Evolutionary conservation across 2,113 vertebrate genomes (phyloP), one percentile per base, ranked within the genome.

Genomic region (Rhizomys pruinosus): DNA sequence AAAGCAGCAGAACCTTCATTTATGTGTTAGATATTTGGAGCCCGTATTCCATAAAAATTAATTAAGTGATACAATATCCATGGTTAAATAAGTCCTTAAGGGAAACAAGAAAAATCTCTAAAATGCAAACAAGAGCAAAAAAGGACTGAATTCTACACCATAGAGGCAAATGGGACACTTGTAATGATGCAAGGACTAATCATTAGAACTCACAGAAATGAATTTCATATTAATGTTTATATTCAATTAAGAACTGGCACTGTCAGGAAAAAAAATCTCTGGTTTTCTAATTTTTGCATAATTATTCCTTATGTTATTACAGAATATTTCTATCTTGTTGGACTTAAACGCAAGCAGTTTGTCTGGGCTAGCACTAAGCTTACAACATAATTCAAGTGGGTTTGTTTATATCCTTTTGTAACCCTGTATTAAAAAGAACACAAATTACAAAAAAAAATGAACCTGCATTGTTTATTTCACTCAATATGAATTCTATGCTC

Each of bases 1-100:
- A 44, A 79, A 88, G 27, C 15, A 8, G 76, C 19, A 32, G 78
- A 23, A 15, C 10, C 39, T 37, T 59, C 69, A 22, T 69, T 19
- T 22, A 78, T 2, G 47, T 17, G 20, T 72, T 44, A 13, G 25
- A 9, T 37, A 44, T 79, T 42, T 78, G 42, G 80, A 92, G 80
- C 84, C 59, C 19, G 15, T 17, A n/a, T 32, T 92, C 88, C 27
- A 84, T 27, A 42, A 91, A 84, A 79, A 80, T 93, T 82, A 96
- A 94, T 92, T 79, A 90, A 63, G 64, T 90, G 37, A 76, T 72
- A 12, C 84, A 23, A 16, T 72, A 39, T 89, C 79, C 68, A n/a
- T 72, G 39, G 82, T 82, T 68, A 78, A 73, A 73, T 27, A 89
- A 19, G 37, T 77, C 87, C 91, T 59, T 59, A 57, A 80, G 78